phyloP scores from a whole-genome alignment of 2,113 vertebrate genomes.

The Helogale parvula region DNA sequence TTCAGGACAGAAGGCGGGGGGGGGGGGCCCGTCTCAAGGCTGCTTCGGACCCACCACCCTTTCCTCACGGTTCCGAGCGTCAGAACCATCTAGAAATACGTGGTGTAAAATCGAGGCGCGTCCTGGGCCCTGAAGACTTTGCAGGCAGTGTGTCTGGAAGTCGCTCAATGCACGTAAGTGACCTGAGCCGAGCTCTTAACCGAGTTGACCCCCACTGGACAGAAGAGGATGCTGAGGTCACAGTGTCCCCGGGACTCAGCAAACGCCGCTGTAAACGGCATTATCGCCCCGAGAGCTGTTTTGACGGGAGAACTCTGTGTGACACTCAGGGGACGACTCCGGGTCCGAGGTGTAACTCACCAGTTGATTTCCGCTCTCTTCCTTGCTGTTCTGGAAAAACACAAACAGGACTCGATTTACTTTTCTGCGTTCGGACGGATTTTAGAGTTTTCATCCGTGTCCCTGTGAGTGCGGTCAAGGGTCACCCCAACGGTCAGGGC shows the following conservation, averaged over 20 bases:
- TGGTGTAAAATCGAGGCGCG: background rate
- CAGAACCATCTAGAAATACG: background rate
- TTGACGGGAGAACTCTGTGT: background rate
- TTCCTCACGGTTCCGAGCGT: rapidly evolving
- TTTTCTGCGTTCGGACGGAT: too few species aligned
- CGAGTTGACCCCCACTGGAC: rapidly evolving
- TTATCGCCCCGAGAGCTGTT: rapidly evolving
- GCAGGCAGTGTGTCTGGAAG: rapidly evolving
- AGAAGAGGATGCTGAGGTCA: background rate
- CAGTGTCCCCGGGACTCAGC: background rate
- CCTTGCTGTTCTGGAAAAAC: background rate
- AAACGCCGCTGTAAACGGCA: rapidly evolving
- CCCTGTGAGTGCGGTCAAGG: background rate
- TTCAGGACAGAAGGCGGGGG: too few species aligned
- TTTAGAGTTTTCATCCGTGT: rapidly evolving
- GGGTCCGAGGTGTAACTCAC: background rate
- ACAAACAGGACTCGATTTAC: rapidly evolving
- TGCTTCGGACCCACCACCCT: background rate
- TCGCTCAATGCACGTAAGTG: rapidly evolving
- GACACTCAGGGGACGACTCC: rapidly evolving
- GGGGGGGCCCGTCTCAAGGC: too few species aligned
- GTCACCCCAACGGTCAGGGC: rapidly evolving
- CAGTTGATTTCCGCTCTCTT: background rate
- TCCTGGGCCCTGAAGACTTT: background rate
- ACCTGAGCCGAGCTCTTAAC: background rate